Conservation (phyloP, 2,797 vertebrate genomes). For the Xiphophorus birchmanni region DNA sequence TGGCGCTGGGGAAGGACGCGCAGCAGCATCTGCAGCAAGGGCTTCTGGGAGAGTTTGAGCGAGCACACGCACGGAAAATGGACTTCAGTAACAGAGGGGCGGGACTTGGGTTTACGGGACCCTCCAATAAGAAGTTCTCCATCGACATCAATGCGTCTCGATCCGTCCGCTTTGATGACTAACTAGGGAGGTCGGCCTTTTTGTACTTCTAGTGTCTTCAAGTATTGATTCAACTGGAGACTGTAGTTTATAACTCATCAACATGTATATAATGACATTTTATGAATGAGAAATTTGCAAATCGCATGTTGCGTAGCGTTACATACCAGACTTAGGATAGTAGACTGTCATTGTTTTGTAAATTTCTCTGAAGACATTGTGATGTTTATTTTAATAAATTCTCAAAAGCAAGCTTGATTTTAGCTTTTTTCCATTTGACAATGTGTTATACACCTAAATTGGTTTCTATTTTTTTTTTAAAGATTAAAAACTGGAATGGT, state of each 20-base stretch:
- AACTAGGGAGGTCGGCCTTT: slow-evolving; percentile 9
- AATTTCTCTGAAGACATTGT: background rate
- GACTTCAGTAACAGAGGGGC: slow-evolving; percentile 78
- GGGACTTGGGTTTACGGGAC: slow-evolving; percentile 86
- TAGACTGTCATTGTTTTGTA: background rate
- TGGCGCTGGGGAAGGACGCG: slow-evolving; percentile 84
- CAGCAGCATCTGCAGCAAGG: slow-evolving; percentile 83
- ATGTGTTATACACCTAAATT: background rate
- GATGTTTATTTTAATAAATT: background rate
- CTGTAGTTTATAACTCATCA: background rate
- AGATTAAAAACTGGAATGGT: background rate
- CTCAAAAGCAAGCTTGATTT: background rate
- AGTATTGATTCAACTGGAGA: background rate
- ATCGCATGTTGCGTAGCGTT: background rate
- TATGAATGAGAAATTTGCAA: background rate
- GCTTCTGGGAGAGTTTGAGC: slow-evolving; percentile 88
- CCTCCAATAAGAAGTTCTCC: slow-evolving; percentile 76
- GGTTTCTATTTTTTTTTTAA: too few species aligned
- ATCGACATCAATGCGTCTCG: slow-evolving; percentile 82
- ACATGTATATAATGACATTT: background rate
- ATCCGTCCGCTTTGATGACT: slow-evolving; percentile 86
- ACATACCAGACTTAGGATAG: background rate
- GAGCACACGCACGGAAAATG: slow-evolving; percentile 82
- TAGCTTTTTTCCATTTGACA: background rate
- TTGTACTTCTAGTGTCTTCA: background rate